Evolutionary conservation across 2,797 vertebrate species (phyloP).

Genomic region (Mormyrops attenuatus): DNA sequence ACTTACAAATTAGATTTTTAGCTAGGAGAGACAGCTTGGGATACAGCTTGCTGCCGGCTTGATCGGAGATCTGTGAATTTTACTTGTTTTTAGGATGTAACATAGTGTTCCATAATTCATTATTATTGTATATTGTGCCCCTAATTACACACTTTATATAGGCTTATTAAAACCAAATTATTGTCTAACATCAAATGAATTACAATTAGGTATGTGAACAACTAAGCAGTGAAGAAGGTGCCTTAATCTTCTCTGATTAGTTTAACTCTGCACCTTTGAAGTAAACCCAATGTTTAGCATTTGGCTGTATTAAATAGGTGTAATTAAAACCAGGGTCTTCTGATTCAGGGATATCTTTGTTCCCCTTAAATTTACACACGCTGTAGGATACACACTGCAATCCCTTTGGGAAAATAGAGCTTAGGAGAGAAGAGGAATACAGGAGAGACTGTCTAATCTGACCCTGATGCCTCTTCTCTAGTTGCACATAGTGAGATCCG

Average conservation of each 20-base stretch:
- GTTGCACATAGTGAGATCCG: background rate
- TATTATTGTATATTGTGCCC: background rate
- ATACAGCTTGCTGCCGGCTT: background rate
- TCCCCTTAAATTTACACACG: background rate
- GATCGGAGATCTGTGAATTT: background rate
- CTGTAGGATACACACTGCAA: background rate
- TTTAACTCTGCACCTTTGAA: constrained; percentile 6
- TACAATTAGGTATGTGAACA: background rate
- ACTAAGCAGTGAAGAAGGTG: background rate
- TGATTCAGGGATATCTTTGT: constrained; percentile 8
- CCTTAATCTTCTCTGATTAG: background rate
- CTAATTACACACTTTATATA: constrained; percentile 7
- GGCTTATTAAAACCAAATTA: constrained; percentile 12
- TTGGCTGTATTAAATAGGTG: background rate
- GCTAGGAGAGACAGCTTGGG: background rate
- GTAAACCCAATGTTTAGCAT: background rate
- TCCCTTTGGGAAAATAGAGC: background rate
- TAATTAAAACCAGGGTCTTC: constrained; percentile 11
- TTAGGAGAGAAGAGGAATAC: background rate
- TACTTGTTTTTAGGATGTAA: background rate
- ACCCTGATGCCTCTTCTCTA: background rate
- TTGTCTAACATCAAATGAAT: background rate
- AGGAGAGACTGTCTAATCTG: background rate
- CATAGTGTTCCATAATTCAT: constrained; percentile 6
- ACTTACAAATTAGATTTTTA: background rate